Percentiles rank a stretch among this genome's conserved stretches.
Conservation (phyloP, 2,113 vertebrate species). For the Phasianus colchicus region DNA sequence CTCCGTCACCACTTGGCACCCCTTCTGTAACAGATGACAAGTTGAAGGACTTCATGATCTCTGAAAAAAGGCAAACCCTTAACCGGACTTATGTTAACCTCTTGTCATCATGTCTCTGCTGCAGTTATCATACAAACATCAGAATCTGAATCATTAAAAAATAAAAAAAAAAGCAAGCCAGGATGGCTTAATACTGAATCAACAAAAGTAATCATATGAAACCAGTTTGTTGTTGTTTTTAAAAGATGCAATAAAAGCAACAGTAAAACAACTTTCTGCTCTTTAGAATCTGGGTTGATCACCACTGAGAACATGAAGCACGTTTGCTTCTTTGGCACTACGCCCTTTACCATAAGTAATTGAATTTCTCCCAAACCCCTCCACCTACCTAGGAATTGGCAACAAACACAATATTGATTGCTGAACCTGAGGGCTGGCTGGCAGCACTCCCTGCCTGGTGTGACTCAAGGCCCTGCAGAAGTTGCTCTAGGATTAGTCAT, state of each 20-base stretch:
- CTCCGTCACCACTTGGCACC: conserved; percentile 4
- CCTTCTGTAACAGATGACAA: background rate
- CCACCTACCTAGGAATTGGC: conserved; percentile 6
- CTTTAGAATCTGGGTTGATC: conserved; percentile 36
- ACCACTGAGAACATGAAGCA: conserved; percentile 27
- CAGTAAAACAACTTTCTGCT: conserved; percentile 36
- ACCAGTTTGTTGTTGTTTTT: background rate
- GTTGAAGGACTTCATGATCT: background rate
- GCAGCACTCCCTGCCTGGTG: background rate
- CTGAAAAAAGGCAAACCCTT: conserved; percentile 13
- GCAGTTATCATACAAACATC: background rate
- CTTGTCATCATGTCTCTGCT: background rate
- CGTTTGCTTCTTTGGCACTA: conserved; percentile 26
- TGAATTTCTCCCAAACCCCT: conserved; percentile 21
- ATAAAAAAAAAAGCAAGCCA: background rate
- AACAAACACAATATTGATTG: background rate
- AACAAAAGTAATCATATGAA: conserved; percentile 26
- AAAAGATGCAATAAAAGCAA: conserved; percentile 13
- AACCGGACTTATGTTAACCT: background rate
- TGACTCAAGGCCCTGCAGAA: background rate
- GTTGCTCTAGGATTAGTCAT: background rate
- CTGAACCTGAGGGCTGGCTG: background rate
- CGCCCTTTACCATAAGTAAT: conserved; percentile 26
- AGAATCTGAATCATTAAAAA: background rate
- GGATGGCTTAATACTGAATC: conserved; percentile 30